phyloP scores from a whole-genome alignment of 2,113 vertebrate genomes.

The Nothoprocta perdicaria region DNA sequence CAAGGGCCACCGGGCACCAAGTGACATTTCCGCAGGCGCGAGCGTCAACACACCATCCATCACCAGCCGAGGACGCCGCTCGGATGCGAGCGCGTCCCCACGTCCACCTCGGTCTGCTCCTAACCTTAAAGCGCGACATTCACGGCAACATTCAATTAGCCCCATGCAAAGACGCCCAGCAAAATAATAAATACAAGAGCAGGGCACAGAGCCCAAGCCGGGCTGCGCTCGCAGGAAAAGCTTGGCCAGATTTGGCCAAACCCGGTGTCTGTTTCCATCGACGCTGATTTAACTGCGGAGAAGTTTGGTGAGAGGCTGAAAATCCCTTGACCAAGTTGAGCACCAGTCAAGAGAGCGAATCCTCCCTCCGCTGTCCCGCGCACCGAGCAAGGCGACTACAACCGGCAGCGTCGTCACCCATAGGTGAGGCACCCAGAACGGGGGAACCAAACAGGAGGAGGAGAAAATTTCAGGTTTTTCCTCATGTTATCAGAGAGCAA shows the following conservation, averaged over 20 bases:
- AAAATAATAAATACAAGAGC: background rate
- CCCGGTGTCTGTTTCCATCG: accelerated
- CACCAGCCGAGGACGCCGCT: background rate
- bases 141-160: background rate
- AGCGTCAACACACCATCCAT: background rate
- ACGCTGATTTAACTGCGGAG: background rate
- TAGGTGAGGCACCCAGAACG: background rate
- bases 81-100: background rate
- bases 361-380: accelerated
- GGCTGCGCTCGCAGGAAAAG: background rate
- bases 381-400: background rate
- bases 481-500: accelerated
- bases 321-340: background rate
- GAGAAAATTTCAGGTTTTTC: background rate
- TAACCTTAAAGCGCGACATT: background rate
- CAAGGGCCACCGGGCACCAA: background rate
- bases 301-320: accelerated
- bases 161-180: accelerated
- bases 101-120: background rate
- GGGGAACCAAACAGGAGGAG: background rate
- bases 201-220: accelerated
- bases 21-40: background rate
- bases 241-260: background rate
- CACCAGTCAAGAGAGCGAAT: background rate
- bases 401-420: accelerated